These are phyloP conservation scores for Lepisosteus osseus DNA, from an alignment of 2,113 vertebrate species.

Conservation along the genomic window DNA sequence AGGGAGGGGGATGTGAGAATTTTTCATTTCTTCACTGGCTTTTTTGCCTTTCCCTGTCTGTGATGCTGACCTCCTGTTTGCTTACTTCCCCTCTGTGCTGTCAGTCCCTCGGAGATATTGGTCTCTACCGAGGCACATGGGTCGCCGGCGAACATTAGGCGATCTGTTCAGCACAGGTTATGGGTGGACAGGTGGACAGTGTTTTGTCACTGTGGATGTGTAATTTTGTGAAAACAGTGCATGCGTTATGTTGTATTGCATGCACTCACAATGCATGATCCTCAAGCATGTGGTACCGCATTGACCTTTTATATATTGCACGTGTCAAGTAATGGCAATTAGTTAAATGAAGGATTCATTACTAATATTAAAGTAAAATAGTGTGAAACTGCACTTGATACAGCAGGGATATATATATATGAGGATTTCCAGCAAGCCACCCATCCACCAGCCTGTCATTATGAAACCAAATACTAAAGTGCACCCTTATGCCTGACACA, in stretches of 20 bases:
- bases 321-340: too few species aligned
- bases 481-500: too few species aligned
- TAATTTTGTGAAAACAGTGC: neutral
- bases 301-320: neutral
- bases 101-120: conserved; percentile 92
- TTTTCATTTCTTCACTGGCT: conserved; percentile 8
- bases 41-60: conserved; percentile 3
- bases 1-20: conserved; percentile 11
- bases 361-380: neutral
- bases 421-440: too few species aligned
- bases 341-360: neutral
- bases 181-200: conserved; percentile 86
- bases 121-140: conserved; percentile 88
- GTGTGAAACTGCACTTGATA: too few species aligned
- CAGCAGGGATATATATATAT: too few species aligned
- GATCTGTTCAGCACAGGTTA: conserved; percentile 91
- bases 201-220: conserved; percentile 47
- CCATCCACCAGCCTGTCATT: too few species aligned
- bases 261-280: neutral
- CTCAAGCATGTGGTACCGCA: neutral
- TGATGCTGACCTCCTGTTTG: conserved; percentile 65
- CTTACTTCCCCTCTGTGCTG: conserved; percentile 63
- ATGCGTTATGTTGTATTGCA: conserved; percentile 1
- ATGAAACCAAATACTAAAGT: too few species aligned
- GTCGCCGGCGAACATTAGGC: conserved; percentile 91